Evolutionary conservation across 2,113 vertebrate genomes (phyloP), one percentile per base, ranked within the genome.

Genomic region (Poeciliopsis prolifica): DNA sequence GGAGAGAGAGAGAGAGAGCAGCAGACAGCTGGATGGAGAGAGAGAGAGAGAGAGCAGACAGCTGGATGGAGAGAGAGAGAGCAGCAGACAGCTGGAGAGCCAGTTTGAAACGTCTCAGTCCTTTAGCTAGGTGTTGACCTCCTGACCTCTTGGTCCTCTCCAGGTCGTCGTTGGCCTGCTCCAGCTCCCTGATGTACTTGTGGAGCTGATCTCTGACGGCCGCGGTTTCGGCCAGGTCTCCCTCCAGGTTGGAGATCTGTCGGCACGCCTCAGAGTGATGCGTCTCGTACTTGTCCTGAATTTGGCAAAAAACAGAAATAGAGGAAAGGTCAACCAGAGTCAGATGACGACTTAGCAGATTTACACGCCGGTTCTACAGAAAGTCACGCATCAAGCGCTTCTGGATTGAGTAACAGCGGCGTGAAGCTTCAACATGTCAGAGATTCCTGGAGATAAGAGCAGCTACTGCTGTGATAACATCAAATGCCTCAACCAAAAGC

Each of bases 111-210:
- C 35, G 35, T 3, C 35, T 37, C 40, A 4, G 40, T 42, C 3
- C 40, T 42, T 5, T 4, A 13, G 4, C 40, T 29, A 4, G 11
- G 6, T 42, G 35, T 22, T 0, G 3, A 15, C 51, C 51, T 3
- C 4, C 85, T 68, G 72, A 99, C 97, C 97, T 96, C 92, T 99
- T 98, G 68, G 97, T 93, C 86, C 97, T 93, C 89, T 99, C 97
- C 94, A 99, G 86, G 93, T 99, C 97, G 4, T 99, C 97, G 0
- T 99, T 99, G 64, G 96, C 93, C 91, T 99, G 97, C 85, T 99
- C 97, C 3, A 99, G 94, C 80, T 99, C 97, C 64, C 97, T 76
- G 91, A 99, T 97, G 61, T 99, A 99, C 35, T 97, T 98, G 89
- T 98, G 96, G 61, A 99, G 92, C 58, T 98, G 97, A 35, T 98